phyloP scores from a whole-genome alignment of 2,797 vertebrate genomes.

The Anomalospiza imberbis region DNA sequence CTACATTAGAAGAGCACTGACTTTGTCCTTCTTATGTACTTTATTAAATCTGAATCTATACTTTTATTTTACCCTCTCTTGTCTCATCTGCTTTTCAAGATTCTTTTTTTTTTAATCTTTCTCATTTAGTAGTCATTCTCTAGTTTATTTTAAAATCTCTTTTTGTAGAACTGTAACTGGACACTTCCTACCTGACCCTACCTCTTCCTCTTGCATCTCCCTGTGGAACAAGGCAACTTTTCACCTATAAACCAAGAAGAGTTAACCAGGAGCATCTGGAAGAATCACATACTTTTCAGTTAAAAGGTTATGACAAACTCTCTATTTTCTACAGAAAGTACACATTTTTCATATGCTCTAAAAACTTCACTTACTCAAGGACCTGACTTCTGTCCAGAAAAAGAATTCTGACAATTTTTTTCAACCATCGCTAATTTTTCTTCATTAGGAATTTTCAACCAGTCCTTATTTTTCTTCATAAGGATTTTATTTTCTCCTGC shows the following conservation, averaged over 20 bases:
- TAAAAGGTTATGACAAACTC: background rate
- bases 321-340: background rate
- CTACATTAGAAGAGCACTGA: background rate
- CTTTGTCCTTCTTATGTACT: background rate
- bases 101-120: background rate
- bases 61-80: background rate
- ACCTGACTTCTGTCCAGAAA: constrained; percentile 1
- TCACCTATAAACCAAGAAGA: background rate
- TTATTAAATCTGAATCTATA: background rate
- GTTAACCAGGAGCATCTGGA: background rate
- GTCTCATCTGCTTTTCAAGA: background rate
- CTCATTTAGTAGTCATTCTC: background rate
- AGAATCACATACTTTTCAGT: background rate
- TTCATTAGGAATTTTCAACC: background rate
- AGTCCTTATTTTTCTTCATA: background rate
- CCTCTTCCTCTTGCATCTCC: background rate
- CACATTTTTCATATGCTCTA: background rate
- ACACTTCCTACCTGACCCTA: background rate
- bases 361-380: background rate
- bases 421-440: background rate
- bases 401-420: background rate
- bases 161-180: background rate
- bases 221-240: background rate
- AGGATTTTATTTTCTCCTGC: background rate
- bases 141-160: background rate